Evolutionary conservation across 2,797 vertebrate genomes (phyloP).

Genomic region (Aphelocoma californica): DNA sequence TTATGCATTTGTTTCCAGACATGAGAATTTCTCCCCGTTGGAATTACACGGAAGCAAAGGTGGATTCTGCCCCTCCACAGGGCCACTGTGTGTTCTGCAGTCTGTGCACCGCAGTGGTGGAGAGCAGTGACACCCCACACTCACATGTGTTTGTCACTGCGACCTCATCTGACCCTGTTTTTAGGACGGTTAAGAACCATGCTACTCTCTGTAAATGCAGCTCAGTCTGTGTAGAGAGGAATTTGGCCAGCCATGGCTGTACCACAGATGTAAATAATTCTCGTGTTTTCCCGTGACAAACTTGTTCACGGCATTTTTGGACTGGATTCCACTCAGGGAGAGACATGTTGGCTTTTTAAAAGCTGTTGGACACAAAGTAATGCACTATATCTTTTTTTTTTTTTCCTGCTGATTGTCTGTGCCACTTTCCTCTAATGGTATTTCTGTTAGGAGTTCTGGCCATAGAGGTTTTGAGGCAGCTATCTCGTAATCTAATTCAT

Average conservation of each 20-base stretch:
- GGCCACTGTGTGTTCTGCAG: background rate
- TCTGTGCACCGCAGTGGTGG: background rate
- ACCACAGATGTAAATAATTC: conserved; percentile 20
- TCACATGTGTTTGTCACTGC: accelerated
- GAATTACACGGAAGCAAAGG: background rate
- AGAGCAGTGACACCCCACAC: background rate
- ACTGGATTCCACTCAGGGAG: background rate
- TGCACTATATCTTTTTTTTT: accelerated
- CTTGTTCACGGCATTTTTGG: background rate
- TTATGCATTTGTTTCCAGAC: background rate
- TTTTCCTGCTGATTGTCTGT: background rate
- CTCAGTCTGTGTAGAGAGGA: background rate
- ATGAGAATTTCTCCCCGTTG: background rate
- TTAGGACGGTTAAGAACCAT: background rate
- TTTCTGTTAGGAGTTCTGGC: background rate
- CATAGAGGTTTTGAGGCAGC: background rate
- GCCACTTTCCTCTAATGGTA: background rate
- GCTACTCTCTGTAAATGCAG: background rate
- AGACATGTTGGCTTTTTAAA: background rate
- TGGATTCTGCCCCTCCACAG: background rate
- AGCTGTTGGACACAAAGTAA: background rate
- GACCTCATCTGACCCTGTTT: background rate
- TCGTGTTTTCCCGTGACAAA: conserved; percentile 16
- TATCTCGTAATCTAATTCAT: conserved; percentile 53
- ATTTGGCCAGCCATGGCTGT: background rate